Evolutionary conservation across 2,113 vertebrate genomes (phyloP).

Genomic region (Riparia riparia): DNA sequence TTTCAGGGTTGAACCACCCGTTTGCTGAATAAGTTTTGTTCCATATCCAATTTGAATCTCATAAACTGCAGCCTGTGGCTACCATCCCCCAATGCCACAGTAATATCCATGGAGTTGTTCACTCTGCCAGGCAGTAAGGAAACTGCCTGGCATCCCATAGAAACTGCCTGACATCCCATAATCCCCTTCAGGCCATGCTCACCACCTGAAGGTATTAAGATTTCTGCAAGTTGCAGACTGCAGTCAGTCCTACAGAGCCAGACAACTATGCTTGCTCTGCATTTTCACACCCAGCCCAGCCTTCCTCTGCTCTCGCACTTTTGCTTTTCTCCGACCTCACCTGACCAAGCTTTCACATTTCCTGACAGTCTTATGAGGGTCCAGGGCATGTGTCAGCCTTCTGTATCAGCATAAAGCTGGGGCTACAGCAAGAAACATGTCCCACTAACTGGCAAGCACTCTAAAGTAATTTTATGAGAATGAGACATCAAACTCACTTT

Average conservation of each 20-base stretch:
- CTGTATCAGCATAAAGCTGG: neutral
- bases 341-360: neutral
- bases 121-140: neutral
- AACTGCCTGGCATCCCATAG: neutral
- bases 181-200: neutral
- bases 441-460: neutral
- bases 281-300: neutral
- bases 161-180: neutral
- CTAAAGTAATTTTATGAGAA: neutral
- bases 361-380: neutral
- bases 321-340: neutral
- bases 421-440: neutral
- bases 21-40: neutral
- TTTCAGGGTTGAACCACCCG: neutral
- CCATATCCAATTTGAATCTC: neutral
- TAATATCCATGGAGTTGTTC: neutral
- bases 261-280: neutral
- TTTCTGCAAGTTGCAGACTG: neutral
- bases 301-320: neutral
- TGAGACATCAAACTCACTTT: slow-evolving; percentile 84
- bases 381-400: neutral
- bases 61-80: neutral
- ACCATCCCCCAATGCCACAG: neutral
- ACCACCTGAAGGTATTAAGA: neutral
- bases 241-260: neutral